Evolutionary conservation across 1,140 invertebrate genomes (phyloP).

Genomic region (Eueides isabella): DNA sequence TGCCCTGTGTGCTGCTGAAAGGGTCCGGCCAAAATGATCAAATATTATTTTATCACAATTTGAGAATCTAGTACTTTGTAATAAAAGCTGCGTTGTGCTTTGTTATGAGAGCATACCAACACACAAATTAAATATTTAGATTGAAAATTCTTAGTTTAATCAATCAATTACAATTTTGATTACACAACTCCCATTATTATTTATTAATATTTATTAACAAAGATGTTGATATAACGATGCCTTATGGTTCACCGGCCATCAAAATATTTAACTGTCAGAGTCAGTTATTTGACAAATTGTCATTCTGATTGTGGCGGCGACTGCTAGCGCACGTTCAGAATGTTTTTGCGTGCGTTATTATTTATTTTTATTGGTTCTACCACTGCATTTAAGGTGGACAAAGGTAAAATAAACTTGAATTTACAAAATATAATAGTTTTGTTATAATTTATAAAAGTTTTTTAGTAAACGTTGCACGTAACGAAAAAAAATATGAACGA

Average conservation of each 20-base stretch:
- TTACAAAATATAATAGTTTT: background rate
- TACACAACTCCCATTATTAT: background rate
- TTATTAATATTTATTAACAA: background rate
- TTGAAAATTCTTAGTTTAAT: no score
- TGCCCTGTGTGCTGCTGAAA: no score
- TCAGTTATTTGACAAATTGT: slow-evolving; percentile 27
- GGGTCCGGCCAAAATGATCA: no score
- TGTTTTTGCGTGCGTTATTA: slow-evolving; percentile 35
- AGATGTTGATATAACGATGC: background rate
- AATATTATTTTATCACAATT: no score
- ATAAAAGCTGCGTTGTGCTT: no score
- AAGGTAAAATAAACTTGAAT: slow-evolving; percentile 31
- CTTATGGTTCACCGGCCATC: background rate
- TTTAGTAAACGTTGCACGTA: no score
- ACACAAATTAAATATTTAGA: no score
- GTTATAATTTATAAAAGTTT: no score
- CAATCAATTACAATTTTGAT: no score
- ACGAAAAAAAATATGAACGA: background rate
- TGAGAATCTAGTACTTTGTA: no score
- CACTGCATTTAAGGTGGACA: slow-evolving; percentile 32
- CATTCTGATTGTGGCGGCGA: slow-evolving; percentile 39
- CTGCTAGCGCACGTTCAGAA: slow-evolving; percentile 30
- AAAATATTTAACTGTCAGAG: slow-evolving; percentile 26
- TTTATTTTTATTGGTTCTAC: slow-evolving; percentile 30
- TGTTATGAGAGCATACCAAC: no score